Conservation (phyloP, 2,888 invertebrate genomes). For the Vanessa cardui region DNA sequence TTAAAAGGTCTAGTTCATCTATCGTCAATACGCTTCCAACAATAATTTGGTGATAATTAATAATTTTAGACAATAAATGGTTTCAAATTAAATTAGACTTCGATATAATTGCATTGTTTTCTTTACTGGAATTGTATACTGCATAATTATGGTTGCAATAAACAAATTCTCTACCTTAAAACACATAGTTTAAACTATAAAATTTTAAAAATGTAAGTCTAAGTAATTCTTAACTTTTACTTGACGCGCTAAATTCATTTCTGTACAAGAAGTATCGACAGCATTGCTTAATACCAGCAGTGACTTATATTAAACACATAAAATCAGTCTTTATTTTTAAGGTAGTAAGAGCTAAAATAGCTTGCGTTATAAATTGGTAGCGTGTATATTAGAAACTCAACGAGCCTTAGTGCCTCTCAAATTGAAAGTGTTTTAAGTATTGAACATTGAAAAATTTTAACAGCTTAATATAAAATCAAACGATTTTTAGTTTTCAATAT, state of each 20-base stretch:
- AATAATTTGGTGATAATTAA: no score
- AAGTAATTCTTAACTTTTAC: constrained; percentile 16
- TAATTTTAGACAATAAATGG: no score
- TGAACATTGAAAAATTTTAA: constrained; percentile 26
- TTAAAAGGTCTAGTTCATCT: no score
- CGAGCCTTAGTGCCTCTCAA: constrained; percentile 24
- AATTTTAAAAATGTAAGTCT: neutral
- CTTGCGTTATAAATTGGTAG: neutral
- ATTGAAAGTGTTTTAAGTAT: constrained; percentile 33
- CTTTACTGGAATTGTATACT: no score
- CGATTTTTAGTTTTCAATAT: constrained; percentile 11
- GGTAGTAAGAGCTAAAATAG: constrained; percentile 10
- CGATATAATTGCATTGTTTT: no score
- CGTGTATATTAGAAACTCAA: constrained; percentile 23
- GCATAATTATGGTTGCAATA: no score
- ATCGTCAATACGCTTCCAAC: no score
- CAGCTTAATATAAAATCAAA: constrained; percentile 17
- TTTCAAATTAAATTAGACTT: no score
- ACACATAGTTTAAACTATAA: neutral
- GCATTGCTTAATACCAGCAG: constrained; percentile 9
- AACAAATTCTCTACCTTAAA: neutral
- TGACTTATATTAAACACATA: neutral
- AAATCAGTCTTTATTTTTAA: constrained; percentile 18
- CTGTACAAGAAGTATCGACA: constrained; percentile 23
- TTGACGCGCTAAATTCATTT: constrained; percentile 22